Percentiles rank a stretch among this genome's conserved stretches.
These are phyloP conservation scores for Drosophila auraria DNA, from an alignment of 1,140 invertebrate genomes.

Conservation along the genomic window DNA sequence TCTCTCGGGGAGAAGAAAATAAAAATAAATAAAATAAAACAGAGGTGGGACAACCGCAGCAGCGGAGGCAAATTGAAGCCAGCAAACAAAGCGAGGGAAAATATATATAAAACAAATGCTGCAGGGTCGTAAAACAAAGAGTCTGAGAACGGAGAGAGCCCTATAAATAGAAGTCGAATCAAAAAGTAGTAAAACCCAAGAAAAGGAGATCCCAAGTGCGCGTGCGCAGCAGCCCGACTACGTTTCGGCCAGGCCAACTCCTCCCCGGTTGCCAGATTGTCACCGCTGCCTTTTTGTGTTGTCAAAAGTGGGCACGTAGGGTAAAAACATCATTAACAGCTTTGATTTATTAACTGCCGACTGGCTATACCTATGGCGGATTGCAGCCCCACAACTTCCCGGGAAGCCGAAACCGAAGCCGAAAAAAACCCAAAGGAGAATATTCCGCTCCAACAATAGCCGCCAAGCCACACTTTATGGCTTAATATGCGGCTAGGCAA, in stretches of 20 bases:
- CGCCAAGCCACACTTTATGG: constrained; percentile 71
- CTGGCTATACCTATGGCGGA: constrained; percentile 41
- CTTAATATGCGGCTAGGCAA: constrained; percentile 59
- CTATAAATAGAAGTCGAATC: constrained; percentile 66
- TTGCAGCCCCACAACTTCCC: constrained; percentile 57
- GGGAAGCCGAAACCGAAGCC: constrained; percentile 51
- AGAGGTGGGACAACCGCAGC: constrained; percentile 35
- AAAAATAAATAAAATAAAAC: constrained; percentile 72
- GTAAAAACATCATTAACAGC: constrained; percentile 85
- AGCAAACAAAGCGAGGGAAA: constrained; percentile 62
- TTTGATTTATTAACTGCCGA: constrained; percentile 85
- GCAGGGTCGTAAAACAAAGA: constrained; percentile 70
- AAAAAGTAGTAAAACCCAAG: constrained; percentile 67
- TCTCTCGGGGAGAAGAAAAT: constrained; percentile 59
- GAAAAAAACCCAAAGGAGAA: constrained; percentile 38
- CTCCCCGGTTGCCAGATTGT: background rate
- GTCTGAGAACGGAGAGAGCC: constrained; percentile 16
- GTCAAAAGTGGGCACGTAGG: constrained; percentile 79
- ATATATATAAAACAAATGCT: constrained; percentile 67
- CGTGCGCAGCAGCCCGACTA: constrained; percentile 27
- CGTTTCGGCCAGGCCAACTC: constrained; percentile 10
- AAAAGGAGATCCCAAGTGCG: constrained; percentile 45
- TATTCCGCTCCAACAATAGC: constrained; percentile 32
- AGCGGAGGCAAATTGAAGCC: constrained; percentile 73
- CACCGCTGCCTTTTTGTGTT: constrained; percentile 66